Evolutionary conservation across 2,797 vertebrate genomes (phyloP).

Genomic region (Vireo griseus): DNA sequence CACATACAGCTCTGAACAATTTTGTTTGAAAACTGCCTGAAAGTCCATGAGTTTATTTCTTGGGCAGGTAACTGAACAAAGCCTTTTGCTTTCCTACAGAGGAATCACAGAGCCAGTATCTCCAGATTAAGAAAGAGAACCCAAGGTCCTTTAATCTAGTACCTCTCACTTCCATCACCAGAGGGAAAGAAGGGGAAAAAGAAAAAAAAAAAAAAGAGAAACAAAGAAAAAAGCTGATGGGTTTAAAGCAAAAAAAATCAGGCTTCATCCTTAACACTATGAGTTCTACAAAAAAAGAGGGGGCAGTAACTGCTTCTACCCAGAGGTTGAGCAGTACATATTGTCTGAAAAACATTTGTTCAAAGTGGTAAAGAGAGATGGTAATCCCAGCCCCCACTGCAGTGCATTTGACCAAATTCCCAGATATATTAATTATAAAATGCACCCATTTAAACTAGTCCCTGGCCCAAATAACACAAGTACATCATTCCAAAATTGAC

Average conservation of each 20-base stretch:
- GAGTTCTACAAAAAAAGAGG: not conserved
- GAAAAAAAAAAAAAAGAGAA: too few relatives aligned
- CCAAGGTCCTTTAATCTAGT: not conserved
- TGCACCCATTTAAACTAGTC: not conserved
- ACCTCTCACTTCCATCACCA: not conserved
- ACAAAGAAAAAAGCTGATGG: not conserved
- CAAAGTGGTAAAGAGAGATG: not conserved
- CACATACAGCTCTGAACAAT: not conserved
- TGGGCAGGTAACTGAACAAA: not conserved
- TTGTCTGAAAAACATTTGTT: not conserved
- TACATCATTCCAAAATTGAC: not conserved
- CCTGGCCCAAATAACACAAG: not conserved
- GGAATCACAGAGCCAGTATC: not conserved
- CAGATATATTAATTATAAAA: not conserved
- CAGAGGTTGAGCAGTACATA: fast-evolving
- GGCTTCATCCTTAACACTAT: not conserved
- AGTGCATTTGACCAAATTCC: not conserved
- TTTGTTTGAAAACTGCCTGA: not conserved
- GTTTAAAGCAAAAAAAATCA: not conserved
- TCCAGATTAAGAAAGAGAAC: not conserved
- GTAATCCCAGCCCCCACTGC: not conserved
- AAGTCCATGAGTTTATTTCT: not conserved
- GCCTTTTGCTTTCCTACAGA: not conserved
- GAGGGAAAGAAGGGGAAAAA: not conserved
- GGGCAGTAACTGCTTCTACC: not conserved